These are phyloP conservation scores for Nothura maculosa DNA, from an alignment of 2,797 vertebrate species.

Conservation along the genomic window DNA sequence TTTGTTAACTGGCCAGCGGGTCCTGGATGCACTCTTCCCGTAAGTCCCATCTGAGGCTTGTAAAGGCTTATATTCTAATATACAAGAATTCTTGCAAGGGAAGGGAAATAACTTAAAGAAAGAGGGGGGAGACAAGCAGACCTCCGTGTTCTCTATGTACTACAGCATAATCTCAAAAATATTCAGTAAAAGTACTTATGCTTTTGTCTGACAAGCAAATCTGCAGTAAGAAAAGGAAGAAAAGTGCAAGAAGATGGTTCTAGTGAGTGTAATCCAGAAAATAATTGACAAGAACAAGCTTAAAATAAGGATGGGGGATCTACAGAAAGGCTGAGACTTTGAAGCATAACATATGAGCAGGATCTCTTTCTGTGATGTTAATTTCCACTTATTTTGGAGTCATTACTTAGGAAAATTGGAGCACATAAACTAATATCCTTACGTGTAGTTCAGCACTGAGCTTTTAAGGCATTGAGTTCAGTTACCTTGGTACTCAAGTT, in stretches of 20 bases:
- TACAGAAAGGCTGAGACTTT: not conserved
- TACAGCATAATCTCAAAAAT: not conserved
- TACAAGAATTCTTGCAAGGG: not conserved
- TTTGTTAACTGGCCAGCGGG: constrained; percentile 89
- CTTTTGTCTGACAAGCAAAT: not conserved
- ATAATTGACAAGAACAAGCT: not conserved
- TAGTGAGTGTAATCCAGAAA: not conserved
- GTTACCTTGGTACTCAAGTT: not conserved
- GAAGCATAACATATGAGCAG: not conserved
- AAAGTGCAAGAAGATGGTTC: not conserved
- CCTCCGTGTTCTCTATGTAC: not conserved
- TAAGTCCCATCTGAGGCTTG: constrained; percentile 74
- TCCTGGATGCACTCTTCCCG: constrained; percentile 94
- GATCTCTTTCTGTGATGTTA: not conserved
- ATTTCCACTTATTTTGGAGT: not conserved
- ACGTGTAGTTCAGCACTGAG: not conserved
- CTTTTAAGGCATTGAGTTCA: not conserved
- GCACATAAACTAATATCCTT: not conserved
- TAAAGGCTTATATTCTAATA: not conserved
- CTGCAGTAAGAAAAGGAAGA: not conserved
- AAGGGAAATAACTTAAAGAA: no score
- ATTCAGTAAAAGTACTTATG: not conserved
- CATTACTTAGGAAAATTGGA: not conserved
- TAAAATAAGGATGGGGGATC: not conserved
- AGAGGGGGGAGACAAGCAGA: not conserved